Evolutionary conservation across 2,888 invertebrate genomes (phyloP), one percentile per base, ranked within the genome.

Genomic region (Oeneis ivallda): DNA sequence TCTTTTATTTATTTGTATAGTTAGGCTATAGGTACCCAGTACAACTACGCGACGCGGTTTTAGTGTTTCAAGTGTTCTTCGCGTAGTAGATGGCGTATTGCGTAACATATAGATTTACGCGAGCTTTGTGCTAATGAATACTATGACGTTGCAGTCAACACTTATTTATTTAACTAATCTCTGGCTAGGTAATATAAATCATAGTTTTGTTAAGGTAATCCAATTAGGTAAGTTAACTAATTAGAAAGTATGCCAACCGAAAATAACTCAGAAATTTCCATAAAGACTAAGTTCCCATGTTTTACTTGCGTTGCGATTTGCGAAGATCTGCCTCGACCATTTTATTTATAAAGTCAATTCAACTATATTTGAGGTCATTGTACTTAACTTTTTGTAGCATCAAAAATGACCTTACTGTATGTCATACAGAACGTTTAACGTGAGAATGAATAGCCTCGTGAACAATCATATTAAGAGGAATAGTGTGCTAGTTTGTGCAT

Each of bases 311-410:
- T 39, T 52, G 49, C 19, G n/a, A 53, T 19, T 19, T 19, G 4
- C 5, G 8, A 49, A 19, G 19, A 10, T 19, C 39, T 17, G 15
- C 41, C 19, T 17, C 11, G 41, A 56, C 56, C 56, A n/a, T 56
- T 17, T 19, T 56, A 56, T 56, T 41, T 34, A 41, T 41, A 41
- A 39, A 56, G 39, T 19, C 56, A 41, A 56, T 41, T 56, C 39
- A 54, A 54, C 6, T 34, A 7, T 37, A 2, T 56, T 56, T 56
- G 41, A 41, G 56, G 39, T 41, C 56, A 39, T 19, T 41, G 41
- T 19, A 56, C 56, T 17, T 11, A 56, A 15, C 10, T 41, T 41
- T 26, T 13, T 19, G 17, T 5, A 13, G 37, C 53, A 13, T 53
- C 41, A 41, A 54, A 56, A 56, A 56, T 26, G 5, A 26, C 26